phyloP scores from a whole-genome alignment of 2,888 invertebrate genomes.

The Sinodicranocentrus sp. region DNA sequence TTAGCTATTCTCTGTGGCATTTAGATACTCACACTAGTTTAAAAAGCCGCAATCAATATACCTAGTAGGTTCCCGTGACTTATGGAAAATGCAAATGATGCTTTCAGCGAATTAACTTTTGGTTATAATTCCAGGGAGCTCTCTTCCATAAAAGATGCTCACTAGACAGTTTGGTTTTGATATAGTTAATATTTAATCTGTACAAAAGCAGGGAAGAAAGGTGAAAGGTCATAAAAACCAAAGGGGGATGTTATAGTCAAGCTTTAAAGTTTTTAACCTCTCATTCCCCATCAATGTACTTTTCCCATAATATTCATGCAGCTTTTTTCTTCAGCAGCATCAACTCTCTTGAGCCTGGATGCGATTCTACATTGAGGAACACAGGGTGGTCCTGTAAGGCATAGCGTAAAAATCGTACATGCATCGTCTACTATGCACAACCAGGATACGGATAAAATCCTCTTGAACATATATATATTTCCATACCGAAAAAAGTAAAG shows the following conservation, averaged over 20 bases:
- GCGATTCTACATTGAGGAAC: background rate
- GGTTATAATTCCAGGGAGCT: background rate
- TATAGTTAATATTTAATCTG: background rate
- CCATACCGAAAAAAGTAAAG: too few species aligned
- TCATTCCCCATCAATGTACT: background rate
- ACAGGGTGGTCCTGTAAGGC: slow-evolving; percentile 7
- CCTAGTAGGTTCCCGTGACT: too few species aligned
- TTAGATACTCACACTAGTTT: too few species aligned
- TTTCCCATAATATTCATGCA: background rate
- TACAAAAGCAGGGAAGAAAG: background rate
- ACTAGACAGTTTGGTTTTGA: background rate
- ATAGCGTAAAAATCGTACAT: too few species aligned
- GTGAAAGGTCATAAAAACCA: slow-evolving; percentile 19
- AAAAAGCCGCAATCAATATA: too few species aligned
- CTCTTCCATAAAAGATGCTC: background rate
- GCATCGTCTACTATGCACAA: too few species aligned
- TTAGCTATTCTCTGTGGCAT: too few species aligned
- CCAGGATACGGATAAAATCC: too few species aligned
- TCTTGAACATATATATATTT: too few species aligned
- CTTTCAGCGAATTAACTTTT: background rate
- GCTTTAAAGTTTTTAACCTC: background rate
- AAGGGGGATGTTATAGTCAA: background rate
- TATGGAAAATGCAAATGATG: background rate
- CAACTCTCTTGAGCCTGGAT: background rate
- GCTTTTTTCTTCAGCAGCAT: background rate